Conservation (phyloP, 1,140 invertebrate species). For the Diprion similis region DNA sequence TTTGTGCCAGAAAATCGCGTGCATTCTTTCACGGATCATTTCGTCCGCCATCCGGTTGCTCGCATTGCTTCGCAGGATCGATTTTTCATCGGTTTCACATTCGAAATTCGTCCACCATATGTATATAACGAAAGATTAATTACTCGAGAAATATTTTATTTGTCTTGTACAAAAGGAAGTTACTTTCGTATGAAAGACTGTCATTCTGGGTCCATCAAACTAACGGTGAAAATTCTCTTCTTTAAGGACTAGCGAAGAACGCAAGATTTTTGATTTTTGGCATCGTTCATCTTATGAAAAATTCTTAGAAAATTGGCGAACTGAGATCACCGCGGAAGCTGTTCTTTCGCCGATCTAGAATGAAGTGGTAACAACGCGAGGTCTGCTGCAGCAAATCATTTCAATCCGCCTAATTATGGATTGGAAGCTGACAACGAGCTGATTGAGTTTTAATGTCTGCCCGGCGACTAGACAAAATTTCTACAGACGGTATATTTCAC, state of each 20-base stretch:
- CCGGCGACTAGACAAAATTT: not conserved
- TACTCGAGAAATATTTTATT: too few species aligned
- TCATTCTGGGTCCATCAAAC: too few species aligned
- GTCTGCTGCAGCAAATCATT: too few species aligned
- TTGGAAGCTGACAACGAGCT: not conserved
- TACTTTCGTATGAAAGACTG: too few species aligned
- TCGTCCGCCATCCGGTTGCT: not conserved
- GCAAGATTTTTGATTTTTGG: too few species aligned
- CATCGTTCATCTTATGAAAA: not conserved
- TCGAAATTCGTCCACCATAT: not conserved
- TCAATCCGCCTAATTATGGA: not conserved
- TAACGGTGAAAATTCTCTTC: too few species aligned
- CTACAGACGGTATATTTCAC: too few species aligned
- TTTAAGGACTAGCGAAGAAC: too few species aligned
- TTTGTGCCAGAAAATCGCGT: not conserved
- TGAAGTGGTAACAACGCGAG: too few species aligned
- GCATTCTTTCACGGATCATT: conserved; percentile 3
- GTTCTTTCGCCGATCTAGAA: not conserved
- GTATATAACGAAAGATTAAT: not conserved
- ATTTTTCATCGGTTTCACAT: not conserved
- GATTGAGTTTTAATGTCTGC: not conserved
- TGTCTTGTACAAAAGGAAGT: too few species aligned
- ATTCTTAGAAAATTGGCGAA: not conserved
- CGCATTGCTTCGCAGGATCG: not conserved
- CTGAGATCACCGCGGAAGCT: not conserved